phyloP scores from a whole-genome alignment of 2,888 invertebrate genomes.

The Timema podura region DNA sequence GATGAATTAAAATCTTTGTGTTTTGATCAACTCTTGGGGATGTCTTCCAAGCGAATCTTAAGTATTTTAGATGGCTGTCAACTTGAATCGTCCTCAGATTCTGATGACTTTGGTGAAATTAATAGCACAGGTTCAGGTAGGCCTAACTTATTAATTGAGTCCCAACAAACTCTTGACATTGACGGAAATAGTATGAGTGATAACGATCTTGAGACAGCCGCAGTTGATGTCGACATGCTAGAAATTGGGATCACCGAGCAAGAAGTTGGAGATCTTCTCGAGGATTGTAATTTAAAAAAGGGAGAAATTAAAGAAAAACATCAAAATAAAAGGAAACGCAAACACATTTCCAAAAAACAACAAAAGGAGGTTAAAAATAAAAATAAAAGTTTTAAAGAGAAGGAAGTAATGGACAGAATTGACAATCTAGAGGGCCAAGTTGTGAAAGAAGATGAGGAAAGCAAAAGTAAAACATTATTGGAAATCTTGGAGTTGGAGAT shows the following conservation, averaged over 20 bases:
- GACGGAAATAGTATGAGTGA: no score
- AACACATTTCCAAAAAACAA: slow-evolving; percentile 9
- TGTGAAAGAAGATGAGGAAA: slow-evolving; percentile 9
- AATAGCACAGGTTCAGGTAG: no score
- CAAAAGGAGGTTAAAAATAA: slow-evolving; percentile 6
- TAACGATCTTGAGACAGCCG: background rate
- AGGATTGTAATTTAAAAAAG: background rate
- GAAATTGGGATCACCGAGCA: slow-evolving; percentile 23
- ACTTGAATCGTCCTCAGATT: no score
- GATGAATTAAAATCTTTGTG: slow-evolving; percentile 23
- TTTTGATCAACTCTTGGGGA: slow-evolving; percentile 23
- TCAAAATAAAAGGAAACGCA: background rate
- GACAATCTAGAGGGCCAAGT: background rate
- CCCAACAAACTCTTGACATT: no score
- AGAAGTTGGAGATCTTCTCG: slow-evolving; percentile 22
- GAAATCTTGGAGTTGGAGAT: slow-evolving; percentile 26
- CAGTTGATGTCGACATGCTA: slow-evolving; percentile 19
- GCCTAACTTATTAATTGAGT: no score
- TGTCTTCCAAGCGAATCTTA: slow-evolving; percentile 22
- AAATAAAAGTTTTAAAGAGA: background rate
- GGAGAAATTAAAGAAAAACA: background rate
- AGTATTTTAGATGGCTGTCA: slow-evolving; percentile 18
- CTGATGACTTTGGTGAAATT: no score
- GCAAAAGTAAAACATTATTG: slow-evolving; percentile 21
- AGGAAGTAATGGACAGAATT: slow-evolving; percentile 2